Evolutionary conservation across 2,113 vertebrate species (phyloP), one percentile per base, ranked within the genome.

Genomic region (Uria lomvia): DNA sequence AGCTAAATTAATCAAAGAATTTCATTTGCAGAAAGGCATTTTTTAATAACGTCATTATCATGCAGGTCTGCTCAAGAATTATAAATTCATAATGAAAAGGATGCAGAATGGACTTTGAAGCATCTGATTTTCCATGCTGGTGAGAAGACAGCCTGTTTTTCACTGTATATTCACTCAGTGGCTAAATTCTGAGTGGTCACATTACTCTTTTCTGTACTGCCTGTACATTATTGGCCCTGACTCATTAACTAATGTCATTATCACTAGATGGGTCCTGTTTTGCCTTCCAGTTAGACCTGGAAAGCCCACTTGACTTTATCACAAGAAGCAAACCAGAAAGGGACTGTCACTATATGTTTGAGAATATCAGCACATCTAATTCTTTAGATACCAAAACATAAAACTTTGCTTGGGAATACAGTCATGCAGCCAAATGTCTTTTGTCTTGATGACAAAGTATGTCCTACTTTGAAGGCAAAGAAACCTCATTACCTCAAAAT

Each of bases 1-100:
- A 74, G 34, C 68, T 71, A 88, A 88, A 88, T 94, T 75, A 94
- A 96, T 52, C 56, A 84, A 53, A 81, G 36, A 60, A 79, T 95
- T 90, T 94, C 30, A 70, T 71, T 96, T 56, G 36, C 21, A 63
- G 58, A n/a, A n/a, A 74, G 78, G n/a, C 18, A 83, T 89, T 97
- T 97, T 86, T 43, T 47, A 94, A 82, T 76, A 76, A 94, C 0
- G 0, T 78, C 56, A 73, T 74, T 81, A 74, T 52, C 58, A 73
- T 45, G 53, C 32, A 95, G 72, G 38, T 95, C 26, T 6, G 52
- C 47, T 84, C 58, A 84, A 86, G 56, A 96, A 86, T 70, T 77
- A 12, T 50, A 83, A 76, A 63, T 94, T 85, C 50, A 49, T 29
- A 87, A 81, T 32, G 21, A 88, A 66, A 93, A 81, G 82, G 90